Evolutionary conservation across 2,797 vertebrate species (phyloP).

Genomic region (Xenops minutus): DNA sequence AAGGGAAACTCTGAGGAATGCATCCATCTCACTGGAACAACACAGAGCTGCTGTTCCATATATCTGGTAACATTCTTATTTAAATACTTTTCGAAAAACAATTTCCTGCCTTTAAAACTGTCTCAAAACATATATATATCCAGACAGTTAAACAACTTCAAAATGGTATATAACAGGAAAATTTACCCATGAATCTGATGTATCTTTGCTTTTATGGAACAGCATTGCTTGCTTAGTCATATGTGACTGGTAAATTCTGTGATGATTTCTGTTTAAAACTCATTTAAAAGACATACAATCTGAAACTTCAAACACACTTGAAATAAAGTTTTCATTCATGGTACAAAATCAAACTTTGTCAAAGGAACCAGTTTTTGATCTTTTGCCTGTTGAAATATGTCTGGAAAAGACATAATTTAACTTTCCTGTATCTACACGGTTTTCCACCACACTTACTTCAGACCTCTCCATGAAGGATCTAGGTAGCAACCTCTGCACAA

Average conservation of each 20-base stretch:
- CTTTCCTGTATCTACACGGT: neutral
- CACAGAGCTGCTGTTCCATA: neutral
- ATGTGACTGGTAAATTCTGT: neutral
- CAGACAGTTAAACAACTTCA: constrained; percentile 14
- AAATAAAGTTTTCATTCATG: constrained; percentile 13
- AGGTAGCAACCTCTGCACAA: neutral
- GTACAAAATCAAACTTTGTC: neutral
- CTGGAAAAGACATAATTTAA: neutral
- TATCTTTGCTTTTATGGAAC: neutral
- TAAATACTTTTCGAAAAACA: constrained; percentile 31
- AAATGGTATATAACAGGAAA: neutral
- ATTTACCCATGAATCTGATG: neutral
- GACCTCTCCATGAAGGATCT: neutral
- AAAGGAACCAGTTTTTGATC: neutral
- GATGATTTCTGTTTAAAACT: neutral
- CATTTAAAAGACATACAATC: neutral
- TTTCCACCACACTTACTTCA: neutral
- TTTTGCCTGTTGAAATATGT: neutral
- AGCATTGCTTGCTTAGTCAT: constrained; percentile 16
- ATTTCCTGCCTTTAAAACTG: constrained; percentile 38
- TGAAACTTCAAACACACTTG: neutral
- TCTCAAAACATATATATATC: neutral
- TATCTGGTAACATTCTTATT: neutral
- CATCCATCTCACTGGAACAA: neutral
- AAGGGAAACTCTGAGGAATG: constrained; percentile 9